A percentile compares a stretch with the other conserved stretches of the same genome.
phyloP scores from a whole-genome alignment of 2,797 vertebrate genomes.

The Botia almorhae region DNA sequence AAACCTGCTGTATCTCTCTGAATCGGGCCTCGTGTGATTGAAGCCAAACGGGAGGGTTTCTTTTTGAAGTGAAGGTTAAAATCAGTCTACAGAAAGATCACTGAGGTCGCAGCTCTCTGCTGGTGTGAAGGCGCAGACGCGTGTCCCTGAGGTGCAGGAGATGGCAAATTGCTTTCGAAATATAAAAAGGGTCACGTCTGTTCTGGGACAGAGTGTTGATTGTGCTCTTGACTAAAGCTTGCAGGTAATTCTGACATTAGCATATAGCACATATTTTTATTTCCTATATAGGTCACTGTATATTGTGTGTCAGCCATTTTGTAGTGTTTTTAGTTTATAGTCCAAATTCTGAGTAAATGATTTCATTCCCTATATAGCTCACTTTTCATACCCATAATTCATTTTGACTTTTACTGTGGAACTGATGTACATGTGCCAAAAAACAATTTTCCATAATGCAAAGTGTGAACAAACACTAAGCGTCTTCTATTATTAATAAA shows the following conservation, averaged over 20 bases:
- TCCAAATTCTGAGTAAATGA: background rate
- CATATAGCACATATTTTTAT: background rate
- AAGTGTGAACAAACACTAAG: background rate
- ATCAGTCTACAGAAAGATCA: conserved; percentile 43
- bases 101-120: conserved; percentile 16
- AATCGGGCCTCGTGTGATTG: conserved; percentile 20
- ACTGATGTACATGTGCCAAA: background rate
- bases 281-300: background rate
- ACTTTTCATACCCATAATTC: background rate
- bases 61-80: conserved; percentile 43
- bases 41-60: conserved; percentile 16
- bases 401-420: background rate
- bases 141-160: conserved; percentile 32
- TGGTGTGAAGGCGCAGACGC: conserved; percentile 16
- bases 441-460: background rate
- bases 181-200: conserved; percentile 29
- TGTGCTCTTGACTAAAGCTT: background rate
- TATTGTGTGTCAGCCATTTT: background rate
- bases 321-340: background rate
- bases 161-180: conserved; percentile 42
- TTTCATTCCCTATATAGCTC: no score
- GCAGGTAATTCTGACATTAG: background rate
- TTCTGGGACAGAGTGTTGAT: conserved; percentile 40
- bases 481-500: background rate
- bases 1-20: conserved; percentile 36